Base-by-base conservation (phyloP, 2,113 vertebrate species). In the Pelodiscus sinensis region DNA sequence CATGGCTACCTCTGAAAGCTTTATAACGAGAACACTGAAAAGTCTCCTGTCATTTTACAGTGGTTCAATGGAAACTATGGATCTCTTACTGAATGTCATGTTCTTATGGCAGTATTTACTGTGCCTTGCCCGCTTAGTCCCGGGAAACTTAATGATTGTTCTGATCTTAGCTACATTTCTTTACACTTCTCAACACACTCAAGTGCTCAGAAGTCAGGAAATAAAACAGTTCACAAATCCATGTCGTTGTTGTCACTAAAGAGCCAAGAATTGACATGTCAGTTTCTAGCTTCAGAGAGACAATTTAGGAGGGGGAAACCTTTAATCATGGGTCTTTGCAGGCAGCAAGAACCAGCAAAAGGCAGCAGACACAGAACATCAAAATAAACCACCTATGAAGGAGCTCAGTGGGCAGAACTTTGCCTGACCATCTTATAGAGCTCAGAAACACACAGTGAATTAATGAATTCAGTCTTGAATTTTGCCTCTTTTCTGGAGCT, bases 231-330 rank as follows among this genome's bases (percentile, higher is more conserved):
- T 44, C 22, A 25, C 71, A 44, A 75, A 44, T 21, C 38, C 71
- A 75, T 12, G 38, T 44, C 21, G 22, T 35, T 4, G 35, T 22
- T 38, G 44, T 44, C 44, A 44, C 71, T 73, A 22, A 73, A 68
- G 71, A 85, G 80, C 80, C 82, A 82, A 55, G 27, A 35, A 87
- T 80, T 12, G 31, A 71, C 13, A 8, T 81, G 1, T 29, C 93
- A 92, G 73, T 50, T 85, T 78, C 38, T 77, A 51, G 65, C n/a
- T 71, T 35, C 60, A 38, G 1, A 6, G 1, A 14, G 54, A 91
- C n/a, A 10, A 77, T 5, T 18, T 8, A 0, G 31, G 1, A 1
- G 1, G 11, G 38, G 38, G 19, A 60, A 21, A 11, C 31, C 13
- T 52, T 79, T 75, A 75, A 38, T 9, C 11, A 13, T 14, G 22